A percentile compares a stretch with the other conserved stretches of the same genome.
Evolutionary conservation across 2,797 vertebrate genomes (phyloP).

Genomic region (Neoniphon sammara): DNA sequence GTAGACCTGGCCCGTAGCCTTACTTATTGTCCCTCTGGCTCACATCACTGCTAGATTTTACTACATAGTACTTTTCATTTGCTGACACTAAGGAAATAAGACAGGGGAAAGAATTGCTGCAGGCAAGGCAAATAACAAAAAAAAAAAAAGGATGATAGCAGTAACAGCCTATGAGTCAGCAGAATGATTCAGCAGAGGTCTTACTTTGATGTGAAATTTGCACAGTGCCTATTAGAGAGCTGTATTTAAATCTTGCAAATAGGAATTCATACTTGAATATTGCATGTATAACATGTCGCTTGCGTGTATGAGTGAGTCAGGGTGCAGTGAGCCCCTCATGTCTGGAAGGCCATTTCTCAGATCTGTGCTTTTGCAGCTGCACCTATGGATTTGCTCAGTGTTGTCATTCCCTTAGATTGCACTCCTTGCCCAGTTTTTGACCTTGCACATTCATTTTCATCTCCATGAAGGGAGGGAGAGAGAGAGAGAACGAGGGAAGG

Average conservation of each 20-base stretch:
- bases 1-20: slow-evolving; percentile 30
- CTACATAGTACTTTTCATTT: slow-evolving; percentile 48
- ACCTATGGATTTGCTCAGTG: slow-evolving; percentile 45
- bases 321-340: slow-evolving; percentile 8
- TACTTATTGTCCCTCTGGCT: slow-evolving; percentile 57
- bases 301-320: background rate
- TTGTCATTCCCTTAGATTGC: slow-evolving; percentile 49
- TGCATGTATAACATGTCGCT: background rate
- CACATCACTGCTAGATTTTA: slow-evolving; percentile 37
- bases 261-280: background rate
- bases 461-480: slow-evolving; percentile 28
- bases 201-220: background rate
- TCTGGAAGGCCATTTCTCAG: slow-evolving; percentile 27
- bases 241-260: background rate
- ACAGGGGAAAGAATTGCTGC: slow-evolving; percentile 42
- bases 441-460: slow-evolving; percentile 61
- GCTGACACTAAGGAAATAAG: slow-evolving; percentile 70
- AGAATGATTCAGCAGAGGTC: slow-evolving; percentile 14
- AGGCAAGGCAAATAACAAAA: slow-evolving; percentile 40
- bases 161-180: slow-evolving; percentile 28
- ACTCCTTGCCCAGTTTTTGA: slow-evolving; percentile 51
- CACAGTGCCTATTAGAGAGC: background rate
- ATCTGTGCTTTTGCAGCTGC: slow-evolving; percentile 65
- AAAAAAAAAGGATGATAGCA: slow-evolving; percentile 47
- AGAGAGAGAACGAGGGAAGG: slow-evolving; percentile 12